Conservation (phyloP, 2,113 vertebrate genomes). For the Eclectus roratus region DNA sequence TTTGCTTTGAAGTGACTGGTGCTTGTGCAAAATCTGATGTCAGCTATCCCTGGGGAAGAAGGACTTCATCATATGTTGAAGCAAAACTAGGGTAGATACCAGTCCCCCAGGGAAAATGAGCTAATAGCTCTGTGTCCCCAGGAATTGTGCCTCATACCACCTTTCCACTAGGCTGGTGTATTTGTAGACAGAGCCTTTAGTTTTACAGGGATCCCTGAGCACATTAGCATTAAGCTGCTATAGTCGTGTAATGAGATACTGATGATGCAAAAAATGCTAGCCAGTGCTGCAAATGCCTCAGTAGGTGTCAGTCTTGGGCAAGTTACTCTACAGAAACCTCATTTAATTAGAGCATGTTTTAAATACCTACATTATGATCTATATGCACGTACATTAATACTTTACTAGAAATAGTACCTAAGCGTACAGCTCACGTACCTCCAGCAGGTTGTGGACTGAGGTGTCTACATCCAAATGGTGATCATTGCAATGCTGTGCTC, state of each 20-base stretch:
- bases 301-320: neutral
- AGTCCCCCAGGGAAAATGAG: neutral
- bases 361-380: accelerated
- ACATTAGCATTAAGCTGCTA: accelerated
- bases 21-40: accelerated
- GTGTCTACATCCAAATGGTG: accelerated
- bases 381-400: accelerated
- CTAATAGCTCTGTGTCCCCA: neutral
- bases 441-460: no score
- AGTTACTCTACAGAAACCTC: neutral
- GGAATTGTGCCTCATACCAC: neutral
- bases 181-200: neutral
- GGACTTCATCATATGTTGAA: neutral
- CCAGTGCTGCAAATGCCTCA: neutral
- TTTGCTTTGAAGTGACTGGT: neutral
- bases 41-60: neutral
- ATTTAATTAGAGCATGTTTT: neutral
- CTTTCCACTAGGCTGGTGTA: accelerated
- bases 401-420: neutral
- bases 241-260: accelerated
- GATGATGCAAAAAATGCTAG: neutral
- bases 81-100: neutral
- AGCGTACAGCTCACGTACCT: accelerated
- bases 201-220: neutral
- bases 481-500: accelerated